Base-by-base conservation (phyloP, 2,888 invertebrate species). In the Gryllus longicercus region DNA sequence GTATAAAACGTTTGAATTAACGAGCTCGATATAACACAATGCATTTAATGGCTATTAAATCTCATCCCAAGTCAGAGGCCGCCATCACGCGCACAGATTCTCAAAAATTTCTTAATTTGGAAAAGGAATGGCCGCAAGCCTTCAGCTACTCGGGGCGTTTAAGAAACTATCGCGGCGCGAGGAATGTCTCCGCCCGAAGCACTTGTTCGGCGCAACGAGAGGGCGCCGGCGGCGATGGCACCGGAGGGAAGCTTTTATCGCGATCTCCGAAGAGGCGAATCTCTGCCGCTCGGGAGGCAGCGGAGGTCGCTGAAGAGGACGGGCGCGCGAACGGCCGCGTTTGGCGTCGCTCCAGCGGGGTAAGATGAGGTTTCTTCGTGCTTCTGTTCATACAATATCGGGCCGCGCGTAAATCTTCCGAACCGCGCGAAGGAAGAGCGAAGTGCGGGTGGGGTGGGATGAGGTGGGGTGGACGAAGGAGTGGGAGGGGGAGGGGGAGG, bases 261-360 rank as follows among this genome's bases (percentile, higher is more conserved):
- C 63, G 63, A 63, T 63, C 63, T 14, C n/a, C 16, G 16, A 63
- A 63, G 63, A 63, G 63, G n/a, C 63, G 63, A 63, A 63, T 63
- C 63, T 63, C 63, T 14, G n/a, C 63, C 16, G n/a, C 63, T 63
- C 63, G 63, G 14, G 63, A 63, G 63, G 63, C 14, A 5, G n/a
- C 63, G 63, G 63, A 63, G 63, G 63, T n/a, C 63, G n/a, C 16
- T n/a, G 16, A n/a, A 63, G 63, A 63, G 16, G n/a, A 63, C 63
- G n/a, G 63, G 63, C 63, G 63, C 63, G 63, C 63, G 63, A 63
- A 63, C 63, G 16, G n/a, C 63, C 63, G 63, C 63, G 63, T 63
- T 63, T 63, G 63, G 63, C 63, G n/a, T 14, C 63, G 63, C 63
- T 63, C 63, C 63, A 63, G 63, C 63, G n/a, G 16, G 63, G n/a